A percentile compares a stretch with the other conserved stretches of the same genome.
phyloP scores from a whole-genome alignment of 2,888 invertebrate genomes.

The Labia minor region DNA sequence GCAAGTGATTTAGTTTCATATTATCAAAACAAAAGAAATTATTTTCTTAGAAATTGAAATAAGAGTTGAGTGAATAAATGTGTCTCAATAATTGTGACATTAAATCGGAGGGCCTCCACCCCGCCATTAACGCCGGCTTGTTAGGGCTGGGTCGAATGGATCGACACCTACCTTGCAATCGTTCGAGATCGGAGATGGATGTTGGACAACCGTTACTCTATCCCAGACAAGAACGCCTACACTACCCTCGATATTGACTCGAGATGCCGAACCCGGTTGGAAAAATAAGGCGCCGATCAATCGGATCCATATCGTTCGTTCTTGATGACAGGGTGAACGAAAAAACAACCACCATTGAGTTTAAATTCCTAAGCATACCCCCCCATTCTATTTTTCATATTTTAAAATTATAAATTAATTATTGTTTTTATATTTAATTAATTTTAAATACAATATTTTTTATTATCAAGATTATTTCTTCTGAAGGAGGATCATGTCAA shows the following conservation, averaged over 20 bases:
- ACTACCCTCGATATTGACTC: not conserved
- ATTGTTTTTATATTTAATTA: no score
- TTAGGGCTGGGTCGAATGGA: not conserved
- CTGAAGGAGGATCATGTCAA: no score
- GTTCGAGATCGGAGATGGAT: slow-evolving; percentile 1
- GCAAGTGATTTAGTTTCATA: no score
- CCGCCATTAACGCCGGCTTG: slow-evolving; percentile 1
- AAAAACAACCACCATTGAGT: no score
- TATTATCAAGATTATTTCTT: no score
- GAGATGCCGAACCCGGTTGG: not conserved
- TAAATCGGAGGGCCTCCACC: not conserved
- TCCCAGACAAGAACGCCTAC: not conserved
- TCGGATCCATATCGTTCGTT: not conserved
- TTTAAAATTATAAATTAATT: no score
- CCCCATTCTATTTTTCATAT: no score
- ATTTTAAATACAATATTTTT: no score
- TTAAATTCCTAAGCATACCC: no score
- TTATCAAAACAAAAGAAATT: no score
- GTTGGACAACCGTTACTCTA: not conserved
- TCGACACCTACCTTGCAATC: not conserved
- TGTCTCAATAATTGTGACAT: slow-evolving; percentile 13
- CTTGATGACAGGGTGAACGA: no score
- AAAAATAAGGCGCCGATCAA: not conserved
- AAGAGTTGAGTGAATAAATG: not conserved
- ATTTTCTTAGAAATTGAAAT: no score